These are phyloP conservation scores for Turnix velox DNA, from an alignment of 2,113 vertebrate species.

Conservation along the genomic window DNA sequence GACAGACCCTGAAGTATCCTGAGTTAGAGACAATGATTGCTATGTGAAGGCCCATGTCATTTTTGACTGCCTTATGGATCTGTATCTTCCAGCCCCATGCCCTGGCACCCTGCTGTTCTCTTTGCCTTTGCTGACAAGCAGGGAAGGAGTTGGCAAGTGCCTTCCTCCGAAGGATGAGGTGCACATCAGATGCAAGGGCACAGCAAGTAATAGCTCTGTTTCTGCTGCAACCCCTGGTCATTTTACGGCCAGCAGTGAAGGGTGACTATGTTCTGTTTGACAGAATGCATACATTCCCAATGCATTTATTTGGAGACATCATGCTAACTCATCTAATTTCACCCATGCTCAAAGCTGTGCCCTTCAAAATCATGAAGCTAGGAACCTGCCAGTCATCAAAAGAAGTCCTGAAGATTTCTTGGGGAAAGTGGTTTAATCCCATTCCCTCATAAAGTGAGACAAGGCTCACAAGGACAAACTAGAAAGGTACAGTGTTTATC, in stretches of 20 bases:
- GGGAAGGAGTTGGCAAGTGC: background rate
- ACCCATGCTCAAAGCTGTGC: background rate
- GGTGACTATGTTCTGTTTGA: background rate
- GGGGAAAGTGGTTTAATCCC: background rate
- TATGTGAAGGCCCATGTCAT: rapidly evolving
- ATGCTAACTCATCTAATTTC: background rate
- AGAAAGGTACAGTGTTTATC: background rate
- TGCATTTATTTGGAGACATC: background rate
- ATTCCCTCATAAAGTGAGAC: background rate
- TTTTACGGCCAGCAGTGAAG: background rate
- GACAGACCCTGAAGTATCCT: background rate
- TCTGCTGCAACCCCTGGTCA: background rate
- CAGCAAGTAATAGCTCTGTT: background rate
- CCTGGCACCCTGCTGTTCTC: rapidly evolving
- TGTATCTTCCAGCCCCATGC: background rate
- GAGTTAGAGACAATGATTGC: background rate
- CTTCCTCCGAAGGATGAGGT: background rate
- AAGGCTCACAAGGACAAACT: background rate
- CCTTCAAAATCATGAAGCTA: background rate
- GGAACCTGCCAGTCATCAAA: background rate
- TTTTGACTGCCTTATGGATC: background rate
- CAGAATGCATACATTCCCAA: background rate
- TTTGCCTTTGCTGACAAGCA: background rate
- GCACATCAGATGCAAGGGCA: rapidly evolving
- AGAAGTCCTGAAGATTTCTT: background rate